Conservation (phyloP, 1,140 invertebrate genomes). For the Cherax quadricarinatus region DNA sequence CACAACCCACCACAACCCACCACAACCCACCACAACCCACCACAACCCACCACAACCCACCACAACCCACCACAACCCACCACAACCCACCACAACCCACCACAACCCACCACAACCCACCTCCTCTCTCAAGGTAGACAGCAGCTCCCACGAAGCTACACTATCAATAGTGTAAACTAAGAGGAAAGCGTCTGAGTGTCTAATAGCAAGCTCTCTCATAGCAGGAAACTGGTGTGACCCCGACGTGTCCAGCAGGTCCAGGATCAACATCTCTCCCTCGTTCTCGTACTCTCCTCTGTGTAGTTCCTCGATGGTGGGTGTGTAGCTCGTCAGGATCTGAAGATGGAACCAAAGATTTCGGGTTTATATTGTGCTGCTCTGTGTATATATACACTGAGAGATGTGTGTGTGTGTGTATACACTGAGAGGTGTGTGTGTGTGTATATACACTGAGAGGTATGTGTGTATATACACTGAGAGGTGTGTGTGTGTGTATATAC, state of each 20-base stretch:
- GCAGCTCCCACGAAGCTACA: conserved; percentile 35
- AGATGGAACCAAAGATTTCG: background rate
- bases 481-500: too few relatives aligned
- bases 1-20: too few relatives aligned
- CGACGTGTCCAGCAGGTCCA: conserved; percentile 67
- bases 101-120: background rate
- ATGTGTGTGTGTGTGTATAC: too few relatives aligned
- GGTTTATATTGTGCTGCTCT: background rate
- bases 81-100: too few relatives aligned
- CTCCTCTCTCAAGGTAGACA: conserved; percentile 39
- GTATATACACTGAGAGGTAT: too few relatives aligned
- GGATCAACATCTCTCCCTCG: conserved; percentile 52
- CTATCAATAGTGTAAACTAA: conserved; percentile 65
- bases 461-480: too few relatives aligned
- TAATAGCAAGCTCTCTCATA: conserved; percentile 70
- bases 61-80: too few relatives aligned
- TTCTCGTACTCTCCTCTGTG: conserved; percentile 58
- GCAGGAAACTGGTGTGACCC: conserved; percentile 70
- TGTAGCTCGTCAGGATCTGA: conserved; percentile 55
- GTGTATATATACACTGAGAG: background rate
- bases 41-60: background rate
- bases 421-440: too few relatives aligned
- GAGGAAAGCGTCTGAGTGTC: conserved; percentile 68
- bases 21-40: background rate
- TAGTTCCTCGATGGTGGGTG: conserved; percentile 52